Base-by-base conservation (phyloP, 2,113 vertebrate genomes). In the Alosa alosa region DNA sequence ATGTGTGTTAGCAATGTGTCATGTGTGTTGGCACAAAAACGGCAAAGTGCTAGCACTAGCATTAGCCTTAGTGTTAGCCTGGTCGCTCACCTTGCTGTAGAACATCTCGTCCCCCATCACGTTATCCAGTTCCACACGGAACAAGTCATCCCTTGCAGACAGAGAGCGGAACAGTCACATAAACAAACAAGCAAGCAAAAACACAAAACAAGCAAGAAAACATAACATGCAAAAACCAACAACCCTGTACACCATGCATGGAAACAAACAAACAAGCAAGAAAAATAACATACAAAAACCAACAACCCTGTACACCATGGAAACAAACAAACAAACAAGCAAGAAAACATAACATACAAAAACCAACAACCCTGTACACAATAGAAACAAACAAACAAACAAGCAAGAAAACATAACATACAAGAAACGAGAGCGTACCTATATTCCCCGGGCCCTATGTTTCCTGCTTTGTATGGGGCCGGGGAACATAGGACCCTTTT, bases 71-170 rank as follows among this genome's bases (percentile, higher is more conserved):
- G 64, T 25, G 11, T 68, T 68, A 25, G 64, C 64, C 25, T 68
- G 1, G 25, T 15, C 64, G 47, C 96, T 95, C 83, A 99, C 98
- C 95, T 96, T 95, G 89, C 97, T 97, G 94, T 98, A 99, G 82
- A 96, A 96, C 96, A 98, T 93, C 93, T 99, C 97, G 0, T 95
- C 90, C 31, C 95, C 93, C 0, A 93, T 90, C 18, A 94, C 89
- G 9, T 95, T 95, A 89, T 99, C 97, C 95, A 99, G 88, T 91
- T 97, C 97, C 88, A 99, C 94, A 0, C 97, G 95, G 92, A 96
- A 99, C 85, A 99, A 93, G 84, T 96, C 96, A 94, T 99, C 97
- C 93, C 98, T 99, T 93, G 8, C 20, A 91, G 45, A 82, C 75
- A 88, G 60, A 64, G 44, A 52, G 0, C 6, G 84, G 36, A 60